phyloP scores from a whole-genome alignment of 2,888 invertebrate species.

The Lochmaea crataegi region DNA sequence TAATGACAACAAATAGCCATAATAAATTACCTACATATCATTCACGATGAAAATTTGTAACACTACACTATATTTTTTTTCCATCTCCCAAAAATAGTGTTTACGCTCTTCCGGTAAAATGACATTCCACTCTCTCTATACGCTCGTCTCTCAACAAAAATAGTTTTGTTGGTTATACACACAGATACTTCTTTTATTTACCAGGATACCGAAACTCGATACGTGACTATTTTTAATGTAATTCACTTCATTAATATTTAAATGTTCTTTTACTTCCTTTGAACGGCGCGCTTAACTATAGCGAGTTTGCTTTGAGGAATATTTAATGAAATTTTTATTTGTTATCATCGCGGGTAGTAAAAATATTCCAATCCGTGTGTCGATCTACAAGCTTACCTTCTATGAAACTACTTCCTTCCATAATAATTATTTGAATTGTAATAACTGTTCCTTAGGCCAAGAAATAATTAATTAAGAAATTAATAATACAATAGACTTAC shows the following conservation, averaged over 20 bases:
- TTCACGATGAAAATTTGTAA: slow-evolving; percentile 5
- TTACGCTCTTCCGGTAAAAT: slow-evolving; percentile 7
- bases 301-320: not conserved
- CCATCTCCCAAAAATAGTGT: slow-evolving; percentile 2
- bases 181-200: slow-evolving; percentile 23
- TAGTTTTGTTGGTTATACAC: not conserved
- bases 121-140: not conserved
- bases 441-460: not conserved
- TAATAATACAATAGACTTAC: too few relatives aligned
- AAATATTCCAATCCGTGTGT: not conserved
- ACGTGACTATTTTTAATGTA: slow-evolving; percentile 29
- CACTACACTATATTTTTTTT: slow-evolving; percentile 1
- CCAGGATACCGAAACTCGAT: slow-evolving; percentile 28
- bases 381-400: not conserved
- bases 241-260: slow-evolving; percentile 10
- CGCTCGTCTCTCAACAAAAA: not conserved
- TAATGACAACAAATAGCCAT: not conserved
- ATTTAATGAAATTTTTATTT: slow-evolving; percentile 8
- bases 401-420: not conserved
- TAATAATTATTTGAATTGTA: not conserved
- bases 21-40: not conserved
- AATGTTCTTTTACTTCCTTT: slow-evolving; percentile 14
- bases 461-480: too few relatives aligned
- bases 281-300: slow-evolving; percentile 3
- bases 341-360: not conserved